A percentile compares a stretch with the other conserved stretches of the same genome.
phyloP scores from a whole-genome alignment of 23 tunicate species.

The Phallusia fumigata region DNA sequence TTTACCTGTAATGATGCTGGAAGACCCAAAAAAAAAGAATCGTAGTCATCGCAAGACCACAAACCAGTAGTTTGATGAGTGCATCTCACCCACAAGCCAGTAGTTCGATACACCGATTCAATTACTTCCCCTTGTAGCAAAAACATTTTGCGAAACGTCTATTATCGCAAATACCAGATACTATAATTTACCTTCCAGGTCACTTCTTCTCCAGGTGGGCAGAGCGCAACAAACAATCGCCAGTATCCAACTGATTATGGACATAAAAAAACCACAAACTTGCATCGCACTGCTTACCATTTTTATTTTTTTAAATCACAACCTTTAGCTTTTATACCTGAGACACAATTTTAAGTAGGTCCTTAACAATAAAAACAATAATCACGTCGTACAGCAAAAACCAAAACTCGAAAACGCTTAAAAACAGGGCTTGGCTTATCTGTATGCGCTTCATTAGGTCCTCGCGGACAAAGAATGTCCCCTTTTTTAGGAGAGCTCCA shows the following conservation, averaged over 20 bases:
- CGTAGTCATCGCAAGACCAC: constrained; percentile 91
- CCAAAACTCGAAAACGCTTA: background rate
- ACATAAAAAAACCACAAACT: constrained; percentile 61
- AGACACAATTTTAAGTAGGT: background rate
- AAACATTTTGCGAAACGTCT: background rate
- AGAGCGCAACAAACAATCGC: constrained; percentile 57
- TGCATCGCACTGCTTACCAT: constrained; percentile 80
- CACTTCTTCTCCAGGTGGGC: constrained; percentile 70
- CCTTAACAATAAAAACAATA: background rate
- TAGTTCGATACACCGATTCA: constrained; percentile 58
- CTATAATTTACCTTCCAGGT: constrained; percentile 51
- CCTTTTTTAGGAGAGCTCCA: too few relatives aligned
- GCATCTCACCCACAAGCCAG: constrained; percentile 88
- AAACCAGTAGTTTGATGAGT: constrained; percentile 79
- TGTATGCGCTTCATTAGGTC: background rate
- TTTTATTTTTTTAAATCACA: background rate
- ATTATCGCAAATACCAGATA: background rate
- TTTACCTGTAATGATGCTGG: constrained; percentile 76
- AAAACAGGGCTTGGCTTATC: background rate
- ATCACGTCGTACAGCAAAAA: background rate
- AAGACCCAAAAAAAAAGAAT: constrained; percentile 89
- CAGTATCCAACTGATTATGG: constrained; percentile 52
- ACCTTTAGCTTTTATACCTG: background rate
- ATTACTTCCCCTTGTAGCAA: constrained; percentile 69
- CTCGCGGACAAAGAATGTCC: background rate